These are phyloP conservation scores for Luscinia luscinia DNA, from an alignment of 2,797 vertebrate species.

Conservation along the genomic window DNA sequence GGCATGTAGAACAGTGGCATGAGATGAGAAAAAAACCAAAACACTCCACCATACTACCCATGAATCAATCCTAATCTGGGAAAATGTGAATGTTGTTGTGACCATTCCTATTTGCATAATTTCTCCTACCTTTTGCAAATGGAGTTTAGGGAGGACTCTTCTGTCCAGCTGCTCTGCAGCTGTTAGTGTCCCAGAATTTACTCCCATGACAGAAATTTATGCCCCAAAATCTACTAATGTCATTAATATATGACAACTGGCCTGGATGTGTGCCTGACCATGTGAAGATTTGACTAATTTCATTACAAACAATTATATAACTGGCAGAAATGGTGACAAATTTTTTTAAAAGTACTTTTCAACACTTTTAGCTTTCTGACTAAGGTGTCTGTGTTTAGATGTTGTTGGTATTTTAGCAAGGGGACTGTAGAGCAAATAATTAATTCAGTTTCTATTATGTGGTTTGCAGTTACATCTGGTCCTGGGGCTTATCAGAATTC, in stretches of 20 bases:
- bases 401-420: background rate
- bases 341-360: background rate
- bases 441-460: background rate
- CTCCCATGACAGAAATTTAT: background rate
- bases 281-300: background rate
- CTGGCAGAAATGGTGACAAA: background rate
- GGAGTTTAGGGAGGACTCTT: background rate
- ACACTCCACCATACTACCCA: background rate
- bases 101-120: background rate
- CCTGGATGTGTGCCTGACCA: background rate
- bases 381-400: background rate
- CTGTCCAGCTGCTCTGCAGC: background rate
- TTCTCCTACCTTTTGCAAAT: background rate
- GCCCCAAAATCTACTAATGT: background rate
- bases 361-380: background rate
- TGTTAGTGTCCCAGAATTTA: background rate
- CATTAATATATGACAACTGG: background rate
- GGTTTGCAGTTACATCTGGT: background rate
- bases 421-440: background rate
- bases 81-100: background rate
- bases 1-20: background rate
- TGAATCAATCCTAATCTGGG: background rate
- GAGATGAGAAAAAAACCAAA: background rate
- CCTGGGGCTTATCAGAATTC: background rate
- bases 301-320: background rate